phyloP scores from a whole-genome alignment of 2,888 invertebrate species.

The Thereva unica region DNA sequence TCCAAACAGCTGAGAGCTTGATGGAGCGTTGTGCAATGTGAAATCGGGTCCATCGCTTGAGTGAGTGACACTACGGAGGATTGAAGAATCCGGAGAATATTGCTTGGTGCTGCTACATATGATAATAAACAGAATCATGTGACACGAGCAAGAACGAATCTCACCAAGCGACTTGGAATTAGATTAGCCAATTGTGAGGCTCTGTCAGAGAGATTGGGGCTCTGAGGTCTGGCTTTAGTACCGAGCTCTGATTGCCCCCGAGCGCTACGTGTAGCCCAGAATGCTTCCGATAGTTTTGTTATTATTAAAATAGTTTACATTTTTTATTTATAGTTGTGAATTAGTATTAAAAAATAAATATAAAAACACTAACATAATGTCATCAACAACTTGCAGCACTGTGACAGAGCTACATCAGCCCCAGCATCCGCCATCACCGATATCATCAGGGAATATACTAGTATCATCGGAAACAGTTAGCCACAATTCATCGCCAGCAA shows the following conservation, averaged over 20 bases:
- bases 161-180: conserved; percentile 21
- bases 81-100: background rate
- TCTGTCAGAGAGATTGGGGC: conserved; percentile 21
- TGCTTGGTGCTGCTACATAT: background rate
- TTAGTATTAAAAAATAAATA: no score
- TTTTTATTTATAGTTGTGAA: background rate
- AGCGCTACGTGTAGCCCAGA: conserved; percentile 19
- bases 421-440: conserved; percentile 73
- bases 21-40: no score
- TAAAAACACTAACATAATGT: conserved; percentile 23
- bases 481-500: conserved; percentile 68
- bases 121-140: conserved; percentile 7
- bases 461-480: conserved; percentile 76
- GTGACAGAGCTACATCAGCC: conserved; percentile 43
- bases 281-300: conserved; percentile 17
- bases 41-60: no score
- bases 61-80: background rate
- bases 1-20: no score
- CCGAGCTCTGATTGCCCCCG: conserved; percentile 16
- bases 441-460: conserved; percentile 73
- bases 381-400: conserved; percentile 43
- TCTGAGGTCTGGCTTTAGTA: conserved; percentile 12
- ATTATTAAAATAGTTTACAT: conserved; percentile 22
- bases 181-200: conserved; percentile 28
- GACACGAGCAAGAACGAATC: conserved; percentile 24